Conservation (phyloP, 53 echinoderm and acorn worm species). For the Glandiceps talaboti region DNA sequence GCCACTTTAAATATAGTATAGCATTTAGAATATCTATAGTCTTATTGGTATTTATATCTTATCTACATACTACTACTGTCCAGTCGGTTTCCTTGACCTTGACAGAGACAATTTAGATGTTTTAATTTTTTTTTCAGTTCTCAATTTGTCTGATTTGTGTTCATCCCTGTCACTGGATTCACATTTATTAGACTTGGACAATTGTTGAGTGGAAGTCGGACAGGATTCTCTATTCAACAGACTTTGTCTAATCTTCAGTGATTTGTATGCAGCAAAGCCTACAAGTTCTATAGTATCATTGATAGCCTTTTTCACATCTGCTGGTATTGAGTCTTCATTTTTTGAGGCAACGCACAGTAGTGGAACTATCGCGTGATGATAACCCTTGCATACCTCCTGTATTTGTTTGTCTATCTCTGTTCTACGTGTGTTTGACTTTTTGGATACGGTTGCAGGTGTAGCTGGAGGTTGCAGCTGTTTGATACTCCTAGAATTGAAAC, state of each 20-base stretch:
- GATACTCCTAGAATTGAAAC: not conserved
- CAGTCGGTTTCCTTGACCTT: too few relatives aligned
- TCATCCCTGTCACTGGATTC: too few relatives aligned
- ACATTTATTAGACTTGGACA: too few relatives aligned
- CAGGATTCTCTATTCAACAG: not conserved
- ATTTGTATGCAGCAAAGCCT: not conserved
- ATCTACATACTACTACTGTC: too few relatives aligned
- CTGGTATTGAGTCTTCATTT: not conserved
- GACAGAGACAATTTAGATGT: too few relatives aligned
- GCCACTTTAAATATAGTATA: too few relatives aligned
- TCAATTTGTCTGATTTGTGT: too few relatives aligned
- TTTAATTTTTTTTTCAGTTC: too few relatives aligned
- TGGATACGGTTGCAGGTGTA: not conserved
- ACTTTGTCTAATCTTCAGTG: not conserved
- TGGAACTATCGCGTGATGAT: not conserved
- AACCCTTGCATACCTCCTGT: not conserved
- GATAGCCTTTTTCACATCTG: not conserved
- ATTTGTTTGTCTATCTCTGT: not conserved
- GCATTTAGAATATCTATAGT: too few relatives aligned
- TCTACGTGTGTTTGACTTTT: not conserved
- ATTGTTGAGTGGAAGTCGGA: too few relatives aligned
- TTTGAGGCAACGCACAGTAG: not conserved
- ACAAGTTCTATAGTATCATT: not conserved
- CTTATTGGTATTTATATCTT: too few relatives aligned
- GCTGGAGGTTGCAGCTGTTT: not conserved